phyloP scores from a whole-genome alignment of 2,888 invertebrate species.

The Scelioninae gen. 1 region DNA sequence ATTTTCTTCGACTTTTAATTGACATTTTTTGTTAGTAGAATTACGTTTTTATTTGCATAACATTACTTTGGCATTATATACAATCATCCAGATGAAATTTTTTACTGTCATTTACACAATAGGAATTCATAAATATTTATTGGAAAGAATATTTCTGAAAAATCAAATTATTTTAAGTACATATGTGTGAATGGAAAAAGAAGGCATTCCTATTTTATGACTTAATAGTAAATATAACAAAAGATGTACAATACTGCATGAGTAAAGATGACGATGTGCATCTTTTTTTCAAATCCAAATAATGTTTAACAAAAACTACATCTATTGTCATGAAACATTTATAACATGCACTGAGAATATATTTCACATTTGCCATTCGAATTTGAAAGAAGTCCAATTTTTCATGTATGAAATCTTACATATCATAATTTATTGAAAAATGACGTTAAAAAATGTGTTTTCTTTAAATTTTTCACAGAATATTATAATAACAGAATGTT shows the following conservation, averaged over 20 bases:
- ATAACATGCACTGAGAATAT: background rate
- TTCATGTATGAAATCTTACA: too few species aligned
- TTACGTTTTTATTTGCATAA: too few species aligned
- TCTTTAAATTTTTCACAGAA: too few species aligned
- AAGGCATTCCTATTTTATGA: background rate
- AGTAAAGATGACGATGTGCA: background rate
- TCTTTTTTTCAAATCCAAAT: slow-evolving; percentile 4
- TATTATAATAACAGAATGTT: background rate
- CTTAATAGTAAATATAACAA: background rate
- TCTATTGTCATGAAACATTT: background rate
- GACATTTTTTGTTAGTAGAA: too few species aligned
- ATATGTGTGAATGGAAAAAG: background rate
- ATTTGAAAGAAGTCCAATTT: background rate
- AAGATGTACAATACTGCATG: background rate
- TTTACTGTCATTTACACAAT: slow-evolving; percentile 17
- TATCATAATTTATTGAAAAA: too few species aligned
- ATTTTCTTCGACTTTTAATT: too few species aligned
- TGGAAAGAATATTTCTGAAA: background rate
- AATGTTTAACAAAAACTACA: background rate
- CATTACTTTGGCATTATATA: too few species aligned
- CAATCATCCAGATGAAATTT: background rate
- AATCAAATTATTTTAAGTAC: slow-evolving; percentile 2
- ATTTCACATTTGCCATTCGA: background rate
- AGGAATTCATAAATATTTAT: slow-evolving; percentile 24
- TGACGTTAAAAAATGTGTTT: too few species aligned